Evolutionary conservation across 1,140 invertebrate species (phyloP).

Genomic region (Ctenoplectra terminalis): DNA sequence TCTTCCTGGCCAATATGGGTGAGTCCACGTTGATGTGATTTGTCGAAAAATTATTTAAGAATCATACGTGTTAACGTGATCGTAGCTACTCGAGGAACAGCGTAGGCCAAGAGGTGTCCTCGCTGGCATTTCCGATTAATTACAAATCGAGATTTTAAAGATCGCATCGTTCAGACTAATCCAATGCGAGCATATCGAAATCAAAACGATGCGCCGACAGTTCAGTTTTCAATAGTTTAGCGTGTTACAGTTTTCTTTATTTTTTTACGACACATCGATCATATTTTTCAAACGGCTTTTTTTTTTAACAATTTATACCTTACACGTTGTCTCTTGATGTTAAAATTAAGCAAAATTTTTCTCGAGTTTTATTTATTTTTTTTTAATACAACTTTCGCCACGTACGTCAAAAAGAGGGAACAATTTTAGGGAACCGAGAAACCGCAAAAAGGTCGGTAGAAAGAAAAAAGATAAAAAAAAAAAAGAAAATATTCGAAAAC

Average conservation of each 20-base stretch:
- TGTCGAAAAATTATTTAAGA: slow-evolving; percentile 53
- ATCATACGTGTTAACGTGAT: slow-evolving; percentile 41
- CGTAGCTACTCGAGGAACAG: slow-evolving; percentile 39
- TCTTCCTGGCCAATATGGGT: slow-evolving; percentile 89
- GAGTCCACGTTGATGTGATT: slow-evolving; percentile 81
- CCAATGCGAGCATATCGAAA: not conserved
- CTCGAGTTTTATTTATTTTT: no score
- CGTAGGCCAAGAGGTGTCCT: slow-evolving; percentile 37
- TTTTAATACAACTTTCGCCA: not conserved
- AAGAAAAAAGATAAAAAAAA: not conserved
- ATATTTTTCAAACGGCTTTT: not conserved
- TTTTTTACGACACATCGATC: not conserved
- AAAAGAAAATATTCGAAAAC: not conserved
- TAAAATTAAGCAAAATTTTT: not conserved
- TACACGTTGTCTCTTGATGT: not conserved
- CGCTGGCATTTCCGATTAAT: slow-evolving; percentile 29
- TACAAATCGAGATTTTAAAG: not conserved
- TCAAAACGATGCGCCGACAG: not conserved
- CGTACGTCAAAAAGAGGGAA: not conserved
- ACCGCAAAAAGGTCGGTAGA: not conserved
- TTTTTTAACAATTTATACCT: not conserved
- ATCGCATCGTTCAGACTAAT: not conserved
- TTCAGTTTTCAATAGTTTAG: not conserved
- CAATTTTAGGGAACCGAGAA: slow-evolving; percentile 3
- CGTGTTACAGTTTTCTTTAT: not conserved